A percentile compares a stretch with the other conserved stretches of the same genome.
phyloP scores from a whole-genome alignment of 92 coral and sea anemone genomes.

The Palythoa caribaeorum region DNA sequence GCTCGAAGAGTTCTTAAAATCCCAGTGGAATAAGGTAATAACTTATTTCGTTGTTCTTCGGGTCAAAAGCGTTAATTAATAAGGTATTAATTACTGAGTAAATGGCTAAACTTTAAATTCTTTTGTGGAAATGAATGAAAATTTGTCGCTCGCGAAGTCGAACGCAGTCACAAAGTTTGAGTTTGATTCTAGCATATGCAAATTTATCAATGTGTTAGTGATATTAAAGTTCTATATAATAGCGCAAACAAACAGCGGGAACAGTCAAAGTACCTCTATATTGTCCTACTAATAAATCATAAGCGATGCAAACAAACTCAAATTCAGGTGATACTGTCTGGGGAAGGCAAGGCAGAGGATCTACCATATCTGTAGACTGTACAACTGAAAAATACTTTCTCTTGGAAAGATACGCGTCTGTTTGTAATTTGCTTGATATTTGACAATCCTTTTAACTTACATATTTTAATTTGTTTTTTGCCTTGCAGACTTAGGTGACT shows the following conservation, averaged over 20 bases:
- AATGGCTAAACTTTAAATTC: conserved; percentile 22
- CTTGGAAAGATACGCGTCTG: neutral
- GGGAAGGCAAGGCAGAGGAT: neutral
- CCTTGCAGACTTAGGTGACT: neutral
- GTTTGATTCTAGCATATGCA: conserved; percentile 36
- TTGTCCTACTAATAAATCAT: conserved; percentile 35
- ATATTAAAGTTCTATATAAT: conserved; percentile 38
- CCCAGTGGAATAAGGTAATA: conserved; percentile 63
- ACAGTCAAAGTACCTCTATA: conserved; percentile 19
- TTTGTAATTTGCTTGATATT: neutral
- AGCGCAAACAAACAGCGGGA: conserved; percentile 35
- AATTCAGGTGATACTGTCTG: neutral
- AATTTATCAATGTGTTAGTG: conserved; percentile 34
- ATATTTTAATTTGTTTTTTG: neutral
- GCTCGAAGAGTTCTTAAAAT: conserved; percentile 58
- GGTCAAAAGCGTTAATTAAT: conserved; percentile 68
- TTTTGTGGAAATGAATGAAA: conserved; percentile 32
- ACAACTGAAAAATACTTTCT: neutral
- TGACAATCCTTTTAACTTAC: neutral
- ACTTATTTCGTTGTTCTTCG: conserved; percentile 55
- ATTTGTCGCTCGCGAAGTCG: neutral
- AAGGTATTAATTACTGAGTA: conserved; percentile 72
- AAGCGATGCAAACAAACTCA: conserved; percentile 22
- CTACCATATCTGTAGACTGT: neutral
- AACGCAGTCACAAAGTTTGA: conserved; percentile 2